These are phyloP conservation scores for Acheta domesticus DNA, from an alignment of 2,888 invertebrate species.

Conservation along the genomic window DNA sequence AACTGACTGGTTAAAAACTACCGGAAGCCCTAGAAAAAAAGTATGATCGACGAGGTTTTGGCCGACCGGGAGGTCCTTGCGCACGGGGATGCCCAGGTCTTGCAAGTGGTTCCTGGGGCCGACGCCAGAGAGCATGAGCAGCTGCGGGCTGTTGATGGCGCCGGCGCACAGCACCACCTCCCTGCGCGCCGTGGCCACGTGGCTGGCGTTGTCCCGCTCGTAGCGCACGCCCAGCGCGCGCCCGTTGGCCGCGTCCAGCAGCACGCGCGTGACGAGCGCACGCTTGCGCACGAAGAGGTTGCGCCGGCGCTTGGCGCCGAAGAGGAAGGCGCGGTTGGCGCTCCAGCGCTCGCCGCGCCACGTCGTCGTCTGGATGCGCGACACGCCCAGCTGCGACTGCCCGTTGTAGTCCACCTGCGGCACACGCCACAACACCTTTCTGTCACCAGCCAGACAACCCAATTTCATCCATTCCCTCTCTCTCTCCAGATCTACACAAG, in stretches of 20 bases:
- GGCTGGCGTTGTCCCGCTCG: slow-evolving; percentile 59
- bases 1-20: background rate
- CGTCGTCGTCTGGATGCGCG: slow-evolving; percentile 39
- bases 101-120: slow-evolving; percentile 72
- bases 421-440: slow-evolving; percentile 47
- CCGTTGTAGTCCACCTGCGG: slow-evolving; percentile 38
- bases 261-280: slow-evolving; percentile 51
- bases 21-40: background rate
- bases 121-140: slow-evolving; percentile 85
- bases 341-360: slow-evolving; percentile 44
- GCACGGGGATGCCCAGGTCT: slow-evolving; percentile 67
- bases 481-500: too few species aligned
- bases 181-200: slow-evolving; percentile 49
- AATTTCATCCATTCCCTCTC: too few species aligned
- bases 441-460: too few species aligned
- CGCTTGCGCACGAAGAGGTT: slow-evolving; percentile 45
- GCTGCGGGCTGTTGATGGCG: slow-evolving; percentile 85
- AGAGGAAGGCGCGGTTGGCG: slow-evolving; percentile 55
- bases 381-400: slow-evolving; percentile 46
- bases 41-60: slow-evolving; percentile 83
- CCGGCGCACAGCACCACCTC: slow-evolving; percentile 59
- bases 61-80: slow-evolving; percentile 78
- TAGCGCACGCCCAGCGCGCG: slow-evolving; percentile 81
- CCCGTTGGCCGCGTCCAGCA: slow-evolving; percentile 51
- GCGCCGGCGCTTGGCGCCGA: slow-evolving; percentile 37